A percentile compares a stretch with the other conserved stretches of the same genome.
Evolutionary conservation across 2,797 vertebrate species (phyloP).

Genomic region (Acanthornis magna): DNA sequence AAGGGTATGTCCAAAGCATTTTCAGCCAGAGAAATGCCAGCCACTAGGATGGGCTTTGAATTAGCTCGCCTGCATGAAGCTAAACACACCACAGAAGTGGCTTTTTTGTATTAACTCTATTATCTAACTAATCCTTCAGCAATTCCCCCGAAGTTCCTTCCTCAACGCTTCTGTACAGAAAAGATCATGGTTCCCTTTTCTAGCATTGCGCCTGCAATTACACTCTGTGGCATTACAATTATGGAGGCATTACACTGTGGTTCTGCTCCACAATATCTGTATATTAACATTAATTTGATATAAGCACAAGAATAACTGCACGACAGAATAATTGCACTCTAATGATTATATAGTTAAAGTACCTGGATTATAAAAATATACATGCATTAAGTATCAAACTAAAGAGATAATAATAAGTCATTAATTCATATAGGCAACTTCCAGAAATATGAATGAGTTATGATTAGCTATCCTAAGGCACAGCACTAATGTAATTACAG

Average conservation of each 20-base stretch:
- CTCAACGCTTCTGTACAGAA: background rate
- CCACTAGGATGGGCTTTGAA: background rate
- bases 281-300: conserved; percentile 59
- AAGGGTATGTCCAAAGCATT: background rate
- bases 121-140: background rate
- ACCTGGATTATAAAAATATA: conserved; percentile 64
- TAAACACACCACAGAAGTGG: background rate
- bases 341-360: conserved; percentile 65
- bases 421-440: conserved; percentile 61
- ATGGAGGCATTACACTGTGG: conserved; percentile 1
- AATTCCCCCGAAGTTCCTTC: background rate
- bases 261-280: conserved; percentile 48
- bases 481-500: conserved; percentile 54
- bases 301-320: conserved; percentile 41
- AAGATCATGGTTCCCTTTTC: background rate
- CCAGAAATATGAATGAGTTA: conserved; percentile 58
- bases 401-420: conserved; percentile 65
- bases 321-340: conserved; percentile 61
- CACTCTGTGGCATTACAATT: conserved; percentile 23
- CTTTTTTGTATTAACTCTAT: background rate
- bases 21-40: background rate
- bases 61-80: background rate
- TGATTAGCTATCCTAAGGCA: conserved; percentile 59
- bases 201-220: background rate
- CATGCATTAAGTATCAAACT: conserved; percentile 55